These are phyloP conservation scores for Scaeva pyrastri DNA, from an alignment of 2,888 invertebrate genomes.

Conservation along the genomic window DNA sequence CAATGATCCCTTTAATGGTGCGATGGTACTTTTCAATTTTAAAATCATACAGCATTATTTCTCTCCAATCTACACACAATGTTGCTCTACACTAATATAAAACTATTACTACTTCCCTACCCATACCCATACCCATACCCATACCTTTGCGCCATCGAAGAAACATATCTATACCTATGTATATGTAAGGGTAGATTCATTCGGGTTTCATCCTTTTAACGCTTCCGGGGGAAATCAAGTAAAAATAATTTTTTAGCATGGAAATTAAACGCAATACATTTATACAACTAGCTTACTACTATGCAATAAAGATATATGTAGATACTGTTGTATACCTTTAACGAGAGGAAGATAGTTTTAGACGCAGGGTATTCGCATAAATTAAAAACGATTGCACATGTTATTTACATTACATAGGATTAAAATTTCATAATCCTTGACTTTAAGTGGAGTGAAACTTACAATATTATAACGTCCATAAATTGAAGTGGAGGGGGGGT, in stretches of 20 bases:
- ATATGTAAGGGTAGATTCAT: slow-evolving; percentile 2
- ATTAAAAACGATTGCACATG: slow-evolving; percentile 47
- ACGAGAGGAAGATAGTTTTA: slow-evolving; percentile 34
- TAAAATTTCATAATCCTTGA: slow-evolving; percentile 53
- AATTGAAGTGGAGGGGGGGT: no score
- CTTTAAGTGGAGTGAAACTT: slow-evolving; percentile 23
- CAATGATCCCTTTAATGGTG: slow-evolving; percentile 72
- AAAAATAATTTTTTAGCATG: slow-evolving; percentile 2
- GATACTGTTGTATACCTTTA: background rate
- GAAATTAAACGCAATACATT: slow-evolving; percentile 50
- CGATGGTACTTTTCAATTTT: slow-evolving; percentile 70
- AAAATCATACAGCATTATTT: slow-evolving; percentile 52
- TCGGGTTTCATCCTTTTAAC: background rate
- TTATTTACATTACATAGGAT: slow-evolving; percentile 38
- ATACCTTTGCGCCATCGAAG: background rate
- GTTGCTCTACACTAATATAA: slow-evolving; percentile 5
- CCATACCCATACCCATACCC: no score
- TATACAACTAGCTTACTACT: slow-evolving; percentile 10
- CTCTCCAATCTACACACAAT: slow-evolving; percentile 11
- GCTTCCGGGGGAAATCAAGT: slow-evolving; percentile 46
- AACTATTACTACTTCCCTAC: no score
- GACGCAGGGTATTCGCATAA: slow-evolving; percentile 21
- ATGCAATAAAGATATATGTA: background rate
- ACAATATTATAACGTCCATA: background rate
- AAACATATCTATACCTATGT: background rate